Evolutionary conservation across 2,113 vertebrate species (phyloP).

Genomic region (Odontophorus gujanensis): DNA sequence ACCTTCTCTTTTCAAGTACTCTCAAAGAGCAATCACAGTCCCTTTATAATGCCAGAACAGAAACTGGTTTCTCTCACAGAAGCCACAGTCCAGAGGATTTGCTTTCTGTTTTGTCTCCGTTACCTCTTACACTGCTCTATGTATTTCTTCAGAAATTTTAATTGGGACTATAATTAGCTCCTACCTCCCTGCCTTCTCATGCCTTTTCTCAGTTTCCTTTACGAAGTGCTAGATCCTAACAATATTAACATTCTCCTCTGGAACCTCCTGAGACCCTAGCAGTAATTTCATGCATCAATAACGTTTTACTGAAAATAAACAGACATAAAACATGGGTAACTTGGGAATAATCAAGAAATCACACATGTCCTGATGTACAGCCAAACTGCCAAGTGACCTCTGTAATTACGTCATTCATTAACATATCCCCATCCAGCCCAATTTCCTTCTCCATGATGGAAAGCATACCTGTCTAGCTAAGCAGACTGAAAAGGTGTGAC

Average conservation of each 20-base stretch:
- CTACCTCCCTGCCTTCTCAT: not conserved
- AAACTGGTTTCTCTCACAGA: slow-evolving; percentile 46
- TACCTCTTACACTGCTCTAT: not conserved
- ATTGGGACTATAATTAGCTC: slow-evolving; percentile 21
- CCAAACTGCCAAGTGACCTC: slow-evolving; percentile 8
- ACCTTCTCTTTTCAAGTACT: slow-evolving; percentile 2
- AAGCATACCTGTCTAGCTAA: not conserved
- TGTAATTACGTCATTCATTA: slow-evolving; percentile 23
- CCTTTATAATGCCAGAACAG: slow-evolving; percentile 43
- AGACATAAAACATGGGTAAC: slow-evolving; percentile 30
- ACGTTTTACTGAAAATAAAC: slow-evolving; percentile 47
- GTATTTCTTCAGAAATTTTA: slow-evolving; percentile 41
- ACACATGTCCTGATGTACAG: not conserved
- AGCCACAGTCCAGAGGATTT: slow-evolving; percentile 15
- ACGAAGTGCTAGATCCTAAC: not conserved
- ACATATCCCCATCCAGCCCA: not conserved
- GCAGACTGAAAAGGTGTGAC: slow-evolving; percentile 15
- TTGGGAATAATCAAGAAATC: slow-evolving; percentile 36
- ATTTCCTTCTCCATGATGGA: not conserved
- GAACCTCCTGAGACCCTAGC: slow-evolving; percentile 35
- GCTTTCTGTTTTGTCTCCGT: not conserved
- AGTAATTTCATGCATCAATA: slow-evolving; percentile 49
- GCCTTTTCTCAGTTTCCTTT: slow-evolving; percentile 20
- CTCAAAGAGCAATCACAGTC: not conserved
- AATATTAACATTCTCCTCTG: slow-evolving; percentile 47